A percentile compares a stretch with the other conserved stretches of the same genome.
Conservation (phyloP, 2,888 invertebrate species). For the Tiliacea aurago region DNA sequence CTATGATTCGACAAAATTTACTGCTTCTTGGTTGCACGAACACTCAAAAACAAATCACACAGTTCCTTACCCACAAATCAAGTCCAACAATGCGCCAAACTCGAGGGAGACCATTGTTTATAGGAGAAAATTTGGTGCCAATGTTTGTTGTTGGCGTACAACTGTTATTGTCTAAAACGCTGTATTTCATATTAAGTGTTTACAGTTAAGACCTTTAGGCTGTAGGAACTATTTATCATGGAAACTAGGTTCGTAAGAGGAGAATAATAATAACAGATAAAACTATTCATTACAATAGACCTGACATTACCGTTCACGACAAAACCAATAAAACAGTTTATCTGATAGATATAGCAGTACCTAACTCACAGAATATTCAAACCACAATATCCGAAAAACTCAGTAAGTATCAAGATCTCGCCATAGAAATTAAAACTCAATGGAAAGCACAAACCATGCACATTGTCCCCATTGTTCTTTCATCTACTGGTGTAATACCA, state of each 20-base stretch:
- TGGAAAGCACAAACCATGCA: too few species aligned
- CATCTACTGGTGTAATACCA: too few species aligned
- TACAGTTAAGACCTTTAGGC: constrained; percentile 14
- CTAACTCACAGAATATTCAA: too few species aligned
- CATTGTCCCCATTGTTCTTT: too few species aligned
- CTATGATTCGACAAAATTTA: constrained; percentile 26
- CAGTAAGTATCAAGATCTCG: too few species aligned
- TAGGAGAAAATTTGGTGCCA: constrained; percentile 51
- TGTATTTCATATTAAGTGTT: constrained; percentile 60
- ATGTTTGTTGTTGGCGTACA: constrained; percentile 34
- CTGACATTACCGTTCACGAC: too few species aligned
- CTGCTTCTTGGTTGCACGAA: constrained; percentile 20
- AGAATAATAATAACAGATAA: too few species aligned
- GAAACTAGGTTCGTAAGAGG: not conserved
- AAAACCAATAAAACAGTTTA: too few species aligned
- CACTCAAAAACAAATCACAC: constrained; percentile 45
- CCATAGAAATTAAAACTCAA: too few species aligned
- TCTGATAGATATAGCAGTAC: too few species aligned
- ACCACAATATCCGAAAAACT: too few species aligned
- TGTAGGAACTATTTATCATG: constrained; percentile 27
- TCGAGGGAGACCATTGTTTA: constrained; percentile 41
- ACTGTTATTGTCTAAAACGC: constrained; percentile 36
- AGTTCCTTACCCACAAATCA: constrained; percentile 34
- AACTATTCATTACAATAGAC: too few species aligned
- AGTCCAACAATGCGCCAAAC: constrained; percentile 51